Base-by-base conservation (phyloP, 2,888 invertebrate species). In the Eudasyphora cyanicolor region DNA sequence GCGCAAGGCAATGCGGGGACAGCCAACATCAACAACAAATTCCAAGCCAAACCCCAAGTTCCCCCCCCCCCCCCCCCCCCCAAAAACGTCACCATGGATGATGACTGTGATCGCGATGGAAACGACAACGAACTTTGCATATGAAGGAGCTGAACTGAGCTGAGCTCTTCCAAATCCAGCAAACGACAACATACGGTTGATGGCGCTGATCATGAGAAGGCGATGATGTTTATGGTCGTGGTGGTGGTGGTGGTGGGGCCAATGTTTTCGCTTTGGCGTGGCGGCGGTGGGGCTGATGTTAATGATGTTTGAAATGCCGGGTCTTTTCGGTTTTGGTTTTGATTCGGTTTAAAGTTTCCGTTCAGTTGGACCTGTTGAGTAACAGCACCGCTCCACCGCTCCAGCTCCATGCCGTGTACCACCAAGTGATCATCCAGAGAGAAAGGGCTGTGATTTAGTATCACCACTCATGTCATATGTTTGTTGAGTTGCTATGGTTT, bases 71-170 rank as follows among this genome's bases (percentile, higher is more conserved):
- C n/a, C n/a, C n/a, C n/a, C n/a, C n/a, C n/a, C n/a, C n/a, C n/a
- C 17, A 51, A 49, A 51, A 76, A 27, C 57, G 76, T 74, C 64
- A 70, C 71, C 75, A 78, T n/a, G n/a, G n/a, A n/a, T n/a, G n/a
- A n/a, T n/a, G n/a, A n/a, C n/a, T n/a, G n/a, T n/a, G n/a, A n/a
- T 77, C 77, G 73, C 49, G 45, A 67, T 73, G 67, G 21, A 79
- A 82, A 76, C 73, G 69, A 49, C 79, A 82, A 79, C 69, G 82
- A 82, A 82, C 82, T 82, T 76, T 76, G 79, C 60, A 79, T 76
- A 62, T 62, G 42, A 71, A 62, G 14, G 19, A 27, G 42, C 10
- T 19, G 42, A 80, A 67, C 69, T 10, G n/a, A n/a, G n/a, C n/a
- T n/a, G n/a, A n/a, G n/a, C n/a, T n/a, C 76, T 42, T 60, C 74